Evolutionary conservation across 2,888 invertebrate genomes (phyloP).

Genomic region (Fissipunctia ypsillon): DNA sequence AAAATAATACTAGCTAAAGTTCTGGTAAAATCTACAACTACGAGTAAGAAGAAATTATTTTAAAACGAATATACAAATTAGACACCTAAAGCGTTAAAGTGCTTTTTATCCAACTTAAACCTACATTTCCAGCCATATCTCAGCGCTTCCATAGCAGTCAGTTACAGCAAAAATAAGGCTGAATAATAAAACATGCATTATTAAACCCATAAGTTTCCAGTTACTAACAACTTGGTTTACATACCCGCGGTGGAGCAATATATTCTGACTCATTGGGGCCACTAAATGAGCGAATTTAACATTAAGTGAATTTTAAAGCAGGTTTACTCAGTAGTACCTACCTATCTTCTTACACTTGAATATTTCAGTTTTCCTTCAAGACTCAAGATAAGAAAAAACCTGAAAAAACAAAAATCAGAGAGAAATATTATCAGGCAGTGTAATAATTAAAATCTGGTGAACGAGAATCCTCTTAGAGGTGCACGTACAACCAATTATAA

Average conservation of each 20-base stretch:
- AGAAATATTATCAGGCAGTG: background rate
- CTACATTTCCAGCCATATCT: slow-evolving; percentile 15
- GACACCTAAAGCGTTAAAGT: background rate
- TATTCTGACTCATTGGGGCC: slow-evolving; percentile 60
- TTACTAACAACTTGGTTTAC: slow-evolving; percentile 69
- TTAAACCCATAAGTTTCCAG: slow-evolving; percentile 71
- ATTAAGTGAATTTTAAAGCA: slow-evolving; percentile 1
- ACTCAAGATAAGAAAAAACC: background rate
- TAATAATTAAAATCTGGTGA: background rate
- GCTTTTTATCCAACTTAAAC: slow-evolving; percentile 19
- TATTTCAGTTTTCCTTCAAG: background rate
- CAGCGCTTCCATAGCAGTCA: slow-evolving; percentile 29
- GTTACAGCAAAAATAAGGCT: slow-evolving; percentile 50
- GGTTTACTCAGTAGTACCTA: background rate
- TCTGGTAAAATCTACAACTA: background rate
- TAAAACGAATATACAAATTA: background rate
- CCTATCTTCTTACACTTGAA: background rate
- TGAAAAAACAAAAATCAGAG: background rate
- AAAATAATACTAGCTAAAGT: background rate
- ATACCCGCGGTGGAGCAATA: slow-evolving; percentile 64
- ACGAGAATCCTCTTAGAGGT: background rate
- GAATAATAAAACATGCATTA: slow-evolving; percentile 68
- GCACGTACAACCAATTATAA: background rate
- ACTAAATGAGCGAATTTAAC: slow-evolving; percentile 37
- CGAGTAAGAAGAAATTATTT: background rate